Evolutionary conservation across 2,113 vertebrate genomes (phyloP).

Genomic region (Tachysurus vachellii): DNA sequence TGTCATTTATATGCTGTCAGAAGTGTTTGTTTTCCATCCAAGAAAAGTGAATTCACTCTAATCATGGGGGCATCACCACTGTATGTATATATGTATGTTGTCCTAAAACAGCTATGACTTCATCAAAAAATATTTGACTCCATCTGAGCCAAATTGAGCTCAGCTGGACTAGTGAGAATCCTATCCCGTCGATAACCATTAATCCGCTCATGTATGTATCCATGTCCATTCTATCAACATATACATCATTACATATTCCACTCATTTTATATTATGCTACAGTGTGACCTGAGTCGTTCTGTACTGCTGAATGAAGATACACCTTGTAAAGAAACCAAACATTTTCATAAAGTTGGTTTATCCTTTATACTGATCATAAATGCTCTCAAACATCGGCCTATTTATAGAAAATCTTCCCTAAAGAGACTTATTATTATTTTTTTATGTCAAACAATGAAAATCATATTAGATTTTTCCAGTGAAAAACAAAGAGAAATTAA

Average conservation of each 20-base stretch:
- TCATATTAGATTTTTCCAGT: background rate
- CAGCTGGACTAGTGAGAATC: slow-evolving; percentile 16
- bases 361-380: background rate
- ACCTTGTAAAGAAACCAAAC: background rate
- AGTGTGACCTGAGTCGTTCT: background rate
- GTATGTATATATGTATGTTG: slow-evolving; percentile 81
- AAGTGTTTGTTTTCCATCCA: slow-evolving; percentile 64
- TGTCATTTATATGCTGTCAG: slow-evolving; percentile 24
- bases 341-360: background rate
- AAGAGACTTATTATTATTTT: background rate
- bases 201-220: background rate
- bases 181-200: slow-evolving; percentile 3
- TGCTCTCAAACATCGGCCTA: background rate
- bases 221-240: background rate
- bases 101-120: slow-evolving; percentile 38
- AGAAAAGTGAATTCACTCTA: slow-evolving; percentile 69
- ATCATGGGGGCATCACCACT: slow-evolving; percentile 79
- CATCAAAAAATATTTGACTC: background rate
- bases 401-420: background rate
- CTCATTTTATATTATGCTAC: background rate
- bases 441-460: background rate
- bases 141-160: background rate
- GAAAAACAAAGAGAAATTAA: background rate
- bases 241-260: background rate
- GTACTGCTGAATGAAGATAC: background rate